Conservation (phyloP, 2,113 vertebrate genomes). For the Nestor notabilis region DNA sequence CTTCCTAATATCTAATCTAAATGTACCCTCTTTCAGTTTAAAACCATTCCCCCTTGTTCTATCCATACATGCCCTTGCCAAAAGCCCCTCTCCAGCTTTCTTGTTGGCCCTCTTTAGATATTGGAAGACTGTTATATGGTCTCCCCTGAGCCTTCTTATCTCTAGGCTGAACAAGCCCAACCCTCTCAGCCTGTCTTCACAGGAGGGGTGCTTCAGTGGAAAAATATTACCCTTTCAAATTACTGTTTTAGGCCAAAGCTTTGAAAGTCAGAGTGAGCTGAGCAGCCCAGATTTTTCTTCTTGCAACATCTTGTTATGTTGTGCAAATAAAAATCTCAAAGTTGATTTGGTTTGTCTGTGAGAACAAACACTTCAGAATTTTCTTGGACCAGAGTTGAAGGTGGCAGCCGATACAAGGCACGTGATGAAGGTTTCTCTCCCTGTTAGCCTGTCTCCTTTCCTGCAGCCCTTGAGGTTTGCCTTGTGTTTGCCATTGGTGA, state of each 20-base stretch:
- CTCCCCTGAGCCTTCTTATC: background rate
- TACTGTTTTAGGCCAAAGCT: background rate
- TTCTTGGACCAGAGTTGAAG: background rate
- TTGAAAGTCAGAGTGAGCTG: background rate
- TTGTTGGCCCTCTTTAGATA: background rate
- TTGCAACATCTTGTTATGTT: background rate
- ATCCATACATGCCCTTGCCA: background rate
- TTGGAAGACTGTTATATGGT: background rate
- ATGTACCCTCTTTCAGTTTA: background rate
- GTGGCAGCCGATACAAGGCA: background rate
- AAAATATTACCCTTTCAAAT: background rate
- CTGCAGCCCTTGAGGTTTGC: background rate
- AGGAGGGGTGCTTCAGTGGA: background rate
- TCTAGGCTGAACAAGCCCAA: background rate
- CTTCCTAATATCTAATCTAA: background rate
- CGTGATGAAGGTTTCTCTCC: background rate
- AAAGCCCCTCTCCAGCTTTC: background rate
- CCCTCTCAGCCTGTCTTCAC: background rate
- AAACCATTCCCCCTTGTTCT: background rate
- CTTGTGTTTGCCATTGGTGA: background rate
- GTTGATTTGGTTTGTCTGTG: background rate
- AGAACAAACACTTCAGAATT: background rate
- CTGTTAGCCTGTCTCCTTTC: background rate
- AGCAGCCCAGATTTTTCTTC: background rate
- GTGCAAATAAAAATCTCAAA: background rate